phyloP scores from a whole-genome alignment of 2,888 invertebrate species.

The Slavum lentiscoides region DNA sequence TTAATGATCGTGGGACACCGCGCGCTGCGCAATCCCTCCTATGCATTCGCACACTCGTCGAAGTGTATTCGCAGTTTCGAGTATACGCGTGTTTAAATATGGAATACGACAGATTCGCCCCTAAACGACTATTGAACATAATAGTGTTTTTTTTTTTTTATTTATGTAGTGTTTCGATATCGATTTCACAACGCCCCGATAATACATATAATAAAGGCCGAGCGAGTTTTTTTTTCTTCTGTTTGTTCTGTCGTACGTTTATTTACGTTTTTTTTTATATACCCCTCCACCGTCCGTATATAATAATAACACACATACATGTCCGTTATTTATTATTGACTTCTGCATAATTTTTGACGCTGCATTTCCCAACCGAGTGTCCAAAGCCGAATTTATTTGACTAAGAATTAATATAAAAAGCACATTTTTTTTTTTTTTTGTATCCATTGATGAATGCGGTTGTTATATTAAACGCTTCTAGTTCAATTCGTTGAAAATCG shows the following conservation, averaged over 20 bases:
- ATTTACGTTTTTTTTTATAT: background rate
- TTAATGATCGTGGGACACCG: background rate
- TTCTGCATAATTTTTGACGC: no score
- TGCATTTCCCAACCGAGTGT: no score
- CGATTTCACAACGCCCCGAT: constrained; percentile 7
- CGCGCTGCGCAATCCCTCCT: no score
- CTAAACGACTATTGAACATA: constrained; percentile 3
- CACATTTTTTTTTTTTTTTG: no score
- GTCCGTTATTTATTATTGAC: no score
- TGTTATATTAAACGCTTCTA: no score
- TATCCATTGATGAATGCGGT: no score
- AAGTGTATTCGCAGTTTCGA: constrained; percentile 22
- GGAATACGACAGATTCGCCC: background rate
- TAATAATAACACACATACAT: background rate
- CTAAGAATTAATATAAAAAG: no score
- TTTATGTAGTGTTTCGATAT: background rate
- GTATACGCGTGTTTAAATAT: background rate
- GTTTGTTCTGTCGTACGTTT: background rate
- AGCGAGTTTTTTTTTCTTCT: background rate
- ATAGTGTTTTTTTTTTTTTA: no score
- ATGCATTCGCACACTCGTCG: background rate
- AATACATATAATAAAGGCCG: constrained; percentile 5
- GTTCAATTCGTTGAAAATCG: no score
- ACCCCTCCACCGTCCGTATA: background rate
- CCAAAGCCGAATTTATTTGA: no score